Percentiles rank a stretch among this genome's conserved stretches.
Evolutionary conservation across 2,797 vertebrate species (phyloP).

Genomic region (Eulemur coronatus): DNA sequence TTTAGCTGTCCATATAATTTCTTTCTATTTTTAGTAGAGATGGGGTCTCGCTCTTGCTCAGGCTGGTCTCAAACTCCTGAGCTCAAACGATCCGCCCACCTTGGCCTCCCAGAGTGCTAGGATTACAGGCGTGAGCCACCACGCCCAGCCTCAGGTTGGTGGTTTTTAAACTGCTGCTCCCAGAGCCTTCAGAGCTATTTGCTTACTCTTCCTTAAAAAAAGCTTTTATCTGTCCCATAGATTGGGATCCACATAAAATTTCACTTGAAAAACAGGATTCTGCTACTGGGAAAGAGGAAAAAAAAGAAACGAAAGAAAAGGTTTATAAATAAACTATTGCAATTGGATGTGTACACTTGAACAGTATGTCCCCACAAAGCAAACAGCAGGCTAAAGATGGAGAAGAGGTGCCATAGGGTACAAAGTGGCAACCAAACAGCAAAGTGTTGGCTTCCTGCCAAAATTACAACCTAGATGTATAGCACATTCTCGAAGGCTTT

Average conservation of each 20-base stretch:
- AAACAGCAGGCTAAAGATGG: fast-evolving
- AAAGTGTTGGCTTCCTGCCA: background rate
- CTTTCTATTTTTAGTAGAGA: no score
- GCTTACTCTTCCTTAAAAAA: background rate
- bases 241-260: background rate
- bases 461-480: fast-evolving
- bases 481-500: fast-evolving
- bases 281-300: background rate
- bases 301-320: background rate
- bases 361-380: background rate
- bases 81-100: no score
- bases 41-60: no score
- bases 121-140: no score
- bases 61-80: no score
- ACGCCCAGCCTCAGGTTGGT: no score
- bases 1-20: no score
- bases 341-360: background rate
- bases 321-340: background rate
- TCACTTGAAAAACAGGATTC: background rate
- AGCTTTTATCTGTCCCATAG: background rate
- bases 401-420: fast-evolving
- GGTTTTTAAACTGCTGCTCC: fast-evolving
- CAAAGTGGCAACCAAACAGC: background rate
- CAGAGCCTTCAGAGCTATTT: background rate
- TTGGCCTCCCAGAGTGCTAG: no score